Conservation (phyloP, 2,888 invertebrate species). For the Dryococelus australis region DNA sequence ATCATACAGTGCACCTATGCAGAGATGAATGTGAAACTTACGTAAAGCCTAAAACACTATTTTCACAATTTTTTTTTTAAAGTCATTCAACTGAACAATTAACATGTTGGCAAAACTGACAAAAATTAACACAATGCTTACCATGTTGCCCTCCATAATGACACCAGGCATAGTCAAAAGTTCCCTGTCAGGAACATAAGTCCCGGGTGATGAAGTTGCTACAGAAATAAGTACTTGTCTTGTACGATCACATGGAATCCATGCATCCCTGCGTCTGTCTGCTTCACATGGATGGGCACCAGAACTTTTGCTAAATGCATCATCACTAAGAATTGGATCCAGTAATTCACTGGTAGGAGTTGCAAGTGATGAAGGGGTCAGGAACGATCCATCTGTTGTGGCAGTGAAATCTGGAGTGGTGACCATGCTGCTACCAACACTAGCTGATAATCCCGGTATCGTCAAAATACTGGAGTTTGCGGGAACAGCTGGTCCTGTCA, state of each 20-base stretch:
- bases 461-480: constrained; percentile 53
- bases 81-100: background rate
- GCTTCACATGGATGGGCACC: constrained; percentile 46
- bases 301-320: constrained; percentile 30
- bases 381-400: constrained; percentile 40
- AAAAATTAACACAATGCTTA: constrained; percentile 57
- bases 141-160: constrained; percentile 81
- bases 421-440: constrained; percentile 42
- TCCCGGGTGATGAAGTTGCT: constrained; percentile 73
- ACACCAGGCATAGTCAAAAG: constrained; percentile 87
- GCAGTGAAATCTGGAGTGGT: constrained; percentile 44
- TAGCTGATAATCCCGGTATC: constrained; percentile 36
- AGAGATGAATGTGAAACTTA: too few species aligned
- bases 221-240: constrained; percentile 69
- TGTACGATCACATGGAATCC: constrained; percentile 83
- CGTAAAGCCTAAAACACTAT: too few species aligned
- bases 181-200: constrained; percentile 75
- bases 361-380: constrained; percentile 35
- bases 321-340: constrained; percentile 36
- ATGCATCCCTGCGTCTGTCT: constrained; percentile 68
- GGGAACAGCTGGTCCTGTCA: constrained; percentile 19
- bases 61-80: background rate
- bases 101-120: background rate
- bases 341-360: constrained; percentile 41
- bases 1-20: too few species aligned